A percentile compares a stretch with the other conserved stretches of the same genome.
Evolutionary conservation across 2,113 vertebrate species (phyloP).

Genomic region (Eclectus roratus): DNA sequence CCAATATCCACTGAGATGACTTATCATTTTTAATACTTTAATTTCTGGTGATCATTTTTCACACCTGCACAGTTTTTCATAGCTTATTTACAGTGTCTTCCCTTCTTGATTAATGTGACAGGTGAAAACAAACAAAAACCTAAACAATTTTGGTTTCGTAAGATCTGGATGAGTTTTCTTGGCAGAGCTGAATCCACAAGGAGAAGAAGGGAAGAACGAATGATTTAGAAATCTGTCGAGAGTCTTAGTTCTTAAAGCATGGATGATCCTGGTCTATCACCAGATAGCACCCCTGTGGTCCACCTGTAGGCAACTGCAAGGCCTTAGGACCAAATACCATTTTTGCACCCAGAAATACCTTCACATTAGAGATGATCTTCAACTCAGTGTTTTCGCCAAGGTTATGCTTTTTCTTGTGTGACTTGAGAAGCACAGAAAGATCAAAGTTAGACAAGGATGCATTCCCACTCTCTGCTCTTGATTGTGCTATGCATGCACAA

Average conservation of each 20-base stretch:
- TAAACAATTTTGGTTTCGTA: background rate
- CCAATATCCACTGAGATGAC: background rate
- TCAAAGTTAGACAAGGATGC: background rate
- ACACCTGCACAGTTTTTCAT: background rate
- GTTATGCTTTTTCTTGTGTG: background rate
- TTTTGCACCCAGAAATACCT: background rate
- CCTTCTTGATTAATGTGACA: background rate
- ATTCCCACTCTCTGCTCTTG: background rate
- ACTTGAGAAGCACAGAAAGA: background rate
- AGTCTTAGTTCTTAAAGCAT: background rate
- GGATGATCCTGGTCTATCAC: background rate
- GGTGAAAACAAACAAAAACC: background rate
- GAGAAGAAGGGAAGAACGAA: background rate
- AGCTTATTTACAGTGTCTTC: background rate
- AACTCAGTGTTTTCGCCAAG: background rate
- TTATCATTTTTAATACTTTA: background rate
- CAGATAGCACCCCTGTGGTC: background rate
- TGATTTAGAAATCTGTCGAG: background rate
- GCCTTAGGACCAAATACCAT: background rate
- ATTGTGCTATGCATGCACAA: background rate
- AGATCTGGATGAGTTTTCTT: background rate
- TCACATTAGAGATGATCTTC: background rate
- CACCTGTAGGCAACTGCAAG: background rate
- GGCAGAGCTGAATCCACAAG: background rate
- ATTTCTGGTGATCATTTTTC: background rate